Evolutionary conservation across 2,888 invertebrate species (phyloP), one percentile per base, ranked within the genome.

Genomic region (Stenichneumon culpator): DNA sequence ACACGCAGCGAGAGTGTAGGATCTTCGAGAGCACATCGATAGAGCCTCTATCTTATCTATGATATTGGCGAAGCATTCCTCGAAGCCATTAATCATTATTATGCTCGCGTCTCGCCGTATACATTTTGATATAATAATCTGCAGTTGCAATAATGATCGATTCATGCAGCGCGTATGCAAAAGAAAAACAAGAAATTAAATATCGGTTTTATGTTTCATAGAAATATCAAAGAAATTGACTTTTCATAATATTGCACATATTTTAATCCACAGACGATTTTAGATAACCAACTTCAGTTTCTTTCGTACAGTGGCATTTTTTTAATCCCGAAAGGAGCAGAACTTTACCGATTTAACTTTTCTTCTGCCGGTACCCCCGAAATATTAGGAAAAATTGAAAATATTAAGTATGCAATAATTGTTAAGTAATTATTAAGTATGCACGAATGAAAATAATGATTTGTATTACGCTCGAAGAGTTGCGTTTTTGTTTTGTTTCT

Each of bases 1-100:
- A 14, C n/a, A 25, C 72, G 36, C n/a, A 72, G 28, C 3, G n/a
- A 9, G 32, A 47, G 70, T 54, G 52, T 67, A 44, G 57, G 67
- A 39, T 57, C 57, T 57, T 9, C 73, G 63, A 75, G 60, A 69
- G 75, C 39, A 16, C 60, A 63, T 82, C 84, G 78, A 83, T 79
- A 79, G 80, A 78, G 69, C 32, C 63, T 74, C 60, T 80, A 70
- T 79, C 81, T 86, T 83, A 86, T 86, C 80, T 79, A 73, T 60
- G 73, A 80, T 86, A 85, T 69, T 85, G 72, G 72, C 67, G 77
- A 65, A 50, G 72, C 70, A 68, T 86, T 84, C 73, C 82, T 82
- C 73, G 73, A 65, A 65, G 25, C 52, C 80, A 83, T 84, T 82
- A 87, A 87, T 86, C 86, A 86, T 83, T 84, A 82, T 86, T 78